These are phyloP conservation scores for Anoplius nigerrimus DNA, from an alignment of 2,888 invertebrate genomes.

Conservation along the genomic window DNA sequence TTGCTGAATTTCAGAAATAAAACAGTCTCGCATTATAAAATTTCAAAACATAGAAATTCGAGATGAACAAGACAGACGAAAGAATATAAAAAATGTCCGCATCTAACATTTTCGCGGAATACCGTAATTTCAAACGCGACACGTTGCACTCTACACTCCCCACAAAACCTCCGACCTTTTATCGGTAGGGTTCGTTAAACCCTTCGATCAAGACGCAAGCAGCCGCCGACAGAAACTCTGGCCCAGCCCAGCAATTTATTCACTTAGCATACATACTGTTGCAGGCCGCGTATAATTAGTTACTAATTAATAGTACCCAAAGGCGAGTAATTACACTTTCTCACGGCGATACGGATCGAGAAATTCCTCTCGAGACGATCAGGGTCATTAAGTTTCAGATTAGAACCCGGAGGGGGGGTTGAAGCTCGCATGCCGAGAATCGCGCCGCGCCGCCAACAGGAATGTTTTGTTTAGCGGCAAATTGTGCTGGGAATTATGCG, in stretches of 20 bases:
- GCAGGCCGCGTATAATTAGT: conserved; percentile 37
- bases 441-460: conserved; percentile 8
- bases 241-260: conserved; percentile 19
- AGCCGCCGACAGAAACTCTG: not conserved
- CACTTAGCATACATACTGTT: conserved; percentile 26
- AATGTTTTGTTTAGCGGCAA: conserved; percentile 44
- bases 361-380: conserved; percentile 41
- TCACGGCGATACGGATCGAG: conserved; percentile 47
- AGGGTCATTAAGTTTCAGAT: conserved; percentile 37
- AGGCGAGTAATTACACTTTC: conserved; percentile 39
- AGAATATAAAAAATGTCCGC: too few relatives aligned
- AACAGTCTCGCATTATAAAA: too few relatives aligned
- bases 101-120: too few relatives aligned
- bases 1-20: too few relatives aligned
- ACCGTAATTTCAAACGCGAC: too few relatives aligned
- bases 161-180: too few relatives aligned
- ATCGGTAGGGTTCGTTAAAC: conserved; percentile 16
- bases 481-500: conserved; percentile 49
- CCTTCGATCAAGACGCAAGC: not conserved
- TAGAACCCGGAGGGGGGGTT: not conserved
- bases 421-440: conserved; percentile 12
- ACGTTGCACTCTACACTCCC: too few relatives aligned
- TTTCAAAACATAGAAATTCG: too few relatives aligned
- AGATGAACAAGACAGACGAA: too few relatives aligned
- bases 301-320: conserved; percentile 49